Conservation (phyloP, 2,113 vertebrate genomes). For the Odocoileus virginianus region DNA sequence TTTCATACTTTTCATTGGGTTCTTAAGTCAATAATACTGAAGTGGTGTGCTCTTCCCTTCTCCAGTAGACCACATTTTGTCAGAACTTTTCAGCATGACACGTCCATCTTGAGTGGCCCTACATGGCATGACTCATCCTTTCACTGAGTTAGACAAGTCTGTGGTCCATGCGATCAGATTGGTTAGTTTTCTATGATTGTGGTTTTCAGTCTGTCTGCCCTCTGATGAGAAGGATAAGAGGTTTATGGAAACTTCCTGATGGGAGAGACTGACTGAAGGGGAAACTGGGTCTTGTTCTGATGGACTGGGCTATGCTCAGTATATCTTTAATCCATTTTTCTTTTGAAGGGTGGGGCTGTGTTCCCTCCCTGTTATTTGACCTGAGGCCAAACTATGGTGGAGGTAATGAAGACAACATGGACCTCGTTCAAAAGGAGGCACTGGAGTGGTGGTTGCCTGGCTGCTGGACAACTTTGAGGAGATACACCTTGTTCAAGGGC, state of each 20-base stretch:
- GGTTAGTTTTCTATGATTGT: neutral
- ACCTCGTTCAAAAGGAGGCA: neutral
- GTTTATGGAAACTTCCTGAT: neutral
- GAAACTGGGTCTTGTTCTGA: neutral
- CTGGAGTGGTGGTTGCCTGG: neutral
- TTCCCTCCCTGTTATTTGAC: neutral
- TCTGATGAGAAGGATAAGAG: neutral
- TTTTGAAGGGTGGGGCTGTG: neutral
- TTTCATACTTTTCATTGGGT: neutral
- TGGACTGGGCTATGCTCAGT: neutral
- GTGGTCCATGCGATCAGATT: neutral
- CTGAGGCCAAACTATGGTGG: neutral
- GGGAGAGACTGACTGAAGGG: neutral
- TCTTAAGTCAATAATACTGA: neutral
- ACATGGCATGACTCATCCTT: neutral
- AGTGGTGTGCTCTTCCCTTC: neutral
- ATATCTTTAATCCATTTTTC: neutral
- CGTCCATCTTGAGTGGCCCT: accelerated
- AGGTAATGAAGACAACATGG: neutral
- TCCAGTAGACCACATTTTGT: neutral
- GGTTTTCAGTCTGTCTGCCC: neutral
- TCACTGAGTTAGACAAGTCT: neutral
- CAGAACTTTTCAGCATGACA: neutral
- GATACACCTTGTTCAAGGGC: neutral
- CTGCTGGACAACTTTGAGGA: neutral